These are phyloP conservation scores for Helleia helle DNA, from an alignment of 2,888 invertebrate genomes.

Conservation along the genomic window DNA sequence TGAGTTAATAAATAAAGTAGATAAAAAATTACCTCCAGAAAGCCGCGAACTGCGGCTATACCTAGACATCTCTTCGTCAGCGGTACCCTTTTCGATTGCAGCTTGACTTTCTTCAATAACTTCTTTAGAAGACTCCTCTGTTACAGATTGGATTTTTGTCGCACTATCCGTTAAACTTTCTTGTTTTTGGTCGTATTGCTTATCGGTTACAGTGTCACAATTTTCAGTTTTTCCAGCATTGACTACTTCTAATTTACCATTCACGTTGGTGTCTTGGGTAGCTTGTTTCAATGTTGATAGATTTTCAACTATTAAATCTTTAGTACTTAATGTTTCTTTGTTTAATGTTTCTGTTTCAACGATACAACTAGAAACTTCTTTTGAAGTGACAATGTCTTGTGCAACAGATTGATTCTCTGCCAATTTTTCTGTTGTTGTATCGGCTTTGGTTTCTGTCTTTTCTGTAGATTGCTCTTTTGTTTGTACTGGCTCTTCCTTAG, in stretches of 20 bases:
- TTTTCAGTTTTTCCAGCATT: background rate
- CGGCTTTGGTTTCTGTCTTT: background rate
- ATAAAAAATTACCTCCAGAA: slow-evolving; percentile 67
- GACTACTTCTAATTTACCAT: background rate
- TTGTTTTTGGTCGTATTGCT: background rate
- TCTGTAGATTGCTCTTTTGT: background rate
- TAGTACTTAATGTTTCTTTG: background rate
- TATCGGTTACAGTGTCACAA: background rate
- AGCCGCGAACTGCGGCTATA: slow-evolving; percentile 77
- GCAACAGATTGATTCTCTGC: too few species aligned
- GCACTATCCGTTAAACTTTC: slow-evolving; percentile 3
- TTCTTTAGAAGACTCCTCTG: slow-evolving; percentile 19
- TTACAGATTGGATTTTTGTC: slow-evolving; percentile 21
- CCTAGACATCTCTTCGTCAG: slow-evolving; percentile 71
- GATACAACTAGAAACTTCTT: background rate
- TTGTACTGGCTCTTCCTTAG: background rate
- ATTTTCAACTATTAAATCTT: background rate
- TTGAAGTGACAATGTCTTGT: too few species aligned
- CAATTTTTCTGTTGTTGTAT: background rate
- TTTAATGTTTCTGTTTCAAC: background rate
- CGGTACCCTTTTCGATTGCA: slow-evolving; percentile 49
- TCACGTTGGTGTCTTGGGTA: background rate
- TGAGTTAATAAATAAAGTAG: background rate
- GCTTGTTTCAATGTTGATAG: background rate
- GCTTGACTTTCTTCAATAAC: slow-evolving; percentile 42